Conservation (phyloP, 2,797 vertebrate species). For the Carduelis carduelis region DNA sequence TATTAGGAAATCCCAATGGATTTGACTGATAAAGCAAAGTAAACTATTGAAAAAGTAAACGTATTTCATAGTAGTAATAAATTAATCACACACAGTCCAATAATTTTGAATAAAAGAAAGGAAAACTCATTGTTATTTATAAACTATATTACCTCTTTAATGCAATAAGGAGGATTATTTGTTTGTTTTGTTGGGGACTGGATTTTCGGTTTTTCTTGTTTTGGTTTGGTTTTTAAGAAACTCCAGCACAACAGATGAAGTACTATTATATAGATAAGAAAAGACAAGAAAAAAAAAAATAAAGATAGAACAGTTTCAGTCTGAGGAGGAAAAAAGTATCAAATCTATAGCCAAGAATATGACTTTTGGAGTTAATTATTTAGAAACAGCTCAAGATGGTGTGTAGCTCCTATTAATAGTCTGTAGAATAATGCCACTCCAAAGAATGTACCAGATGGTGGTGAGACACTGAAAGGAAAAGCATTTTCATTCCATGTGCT, state of each 20-base stretch:
- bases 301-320: neutral
- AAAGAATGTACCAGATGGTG: slow-evolving; percentile 36
- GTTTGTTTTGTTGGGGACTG: neutral
- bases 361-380: slow-evolving; percentile 43
- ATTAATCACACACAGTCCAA: neutral
- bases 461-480: slow-evolving; percentile 45
- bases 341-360: neutral
- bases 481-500: slow-evolving; percentile 27
- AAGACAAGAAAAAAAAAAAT: neutral
- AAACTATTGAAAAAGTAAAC: neutral
- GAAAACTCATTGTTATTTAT: neutral
- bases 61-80: neutral
- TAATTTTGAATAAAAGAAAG: neutral
- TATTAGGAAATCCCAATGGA: neutral
- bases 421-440: slow-evolving; percentile 13
- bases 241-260: neutral
- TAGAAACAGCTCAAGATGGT: slow-evolving; percentile 44
- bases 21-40: neutral
- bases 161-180: rapidly evolving
- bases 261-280: neutral
- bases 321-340: neutral
- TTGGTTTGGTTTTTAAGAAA: neutral
- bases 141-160: neutral
- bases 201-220: neutral
- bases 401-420: slow-evolving; percentile 25